phyloP scores from a whole-genome alignment of 2,888 invertebrate species.

The Morpho achilles region DNA sequence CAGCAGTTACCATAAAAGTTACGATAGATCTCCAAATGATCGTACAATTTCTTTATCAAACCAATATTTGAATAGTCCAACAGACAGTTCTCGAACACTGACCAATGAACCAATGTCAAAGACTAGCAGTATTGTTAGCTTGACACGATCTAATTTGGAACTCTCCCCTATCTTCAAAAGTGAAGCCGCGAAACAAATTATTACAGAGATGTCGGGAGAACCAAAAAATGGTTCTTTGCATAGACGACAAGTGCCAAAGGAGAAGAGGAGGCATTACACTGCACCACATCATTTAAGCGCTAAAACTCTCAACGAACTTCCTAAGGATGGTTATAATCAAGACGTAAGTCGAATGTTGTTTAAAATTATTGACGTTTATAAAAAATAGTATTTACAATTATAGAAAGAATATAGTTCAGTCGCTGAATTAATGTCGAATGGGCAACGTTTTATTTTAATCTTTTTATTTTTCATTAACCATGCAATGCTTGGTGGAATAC shows the following conservation, averaged over 20 bases:
- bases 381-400: too few relatives aligned
- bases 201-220: conserved; percentile 86
- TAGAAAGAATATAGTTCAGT: too few relatives aligned
- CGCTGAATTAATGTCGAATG: too few relatives aligned
- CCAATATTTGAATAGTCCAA: conserved; percentile 70
- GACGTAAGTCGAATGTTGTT: conserved; percentile 54
- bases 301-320: conserved; percentile 80
- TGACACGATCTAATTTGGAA: conserved; percentile 73
- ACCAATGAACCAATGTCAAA: conserved; percentile 72
- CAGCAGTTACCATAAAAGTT: conserved; percentile 64
- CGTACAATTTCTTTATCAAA: conserved; percentile 60
- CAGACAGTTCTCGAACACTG: conserved; percentile 65
- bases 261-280: conserved; percentile 92
- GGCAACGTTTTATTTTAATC: too few relatives aligned
- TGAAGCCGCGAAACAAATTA: conserved; percentile 91
- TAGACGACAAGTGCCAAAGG: conserved; percentile 86
- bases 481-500: too few relatives aligned
- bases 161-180: conserved; percentile 91
- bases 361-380: too few relatives aligned
- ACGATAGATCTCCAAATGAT: conserved; percentile 57
- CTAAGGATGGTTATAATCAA: conserved; percentile 63
- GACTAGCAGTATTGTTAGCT: conserved; percentile 66
- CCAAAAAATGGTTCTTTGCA: conserved; percentile 79
- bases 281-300: conserved; percentile 87
- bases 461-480: too few relatives aligned